Evolutionary conservation across 1,140 invertebrate genomes (phyloP).

Genomic region (Conus betulinus): DNA sequence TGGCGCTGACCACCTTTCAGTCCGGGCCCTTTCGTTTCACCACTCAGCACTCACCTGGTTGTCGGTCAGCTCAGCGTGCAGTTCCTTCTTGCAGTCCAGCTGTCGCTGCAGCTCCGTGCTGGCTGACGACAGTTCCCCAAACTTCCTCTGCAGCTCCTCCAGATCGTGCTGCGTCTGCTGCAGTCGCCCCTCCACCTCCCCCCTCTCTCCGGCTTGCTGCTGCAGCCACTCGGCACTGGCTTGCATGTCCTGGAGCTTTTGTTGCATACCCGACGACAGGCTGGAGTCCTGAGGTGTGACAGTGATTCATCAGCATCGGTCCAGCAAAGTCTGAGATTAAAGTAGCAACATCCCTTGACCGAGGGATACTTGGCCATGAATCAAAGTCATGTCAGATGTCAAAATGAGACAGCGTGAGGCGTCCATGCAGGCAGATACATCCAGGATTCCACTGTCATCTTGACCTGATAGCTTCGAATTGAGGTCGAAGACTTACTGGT

Average conservation of each 20-base stretch:
- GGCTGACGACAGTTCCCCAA: conserved; percentile 24
- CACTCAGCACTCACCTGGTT: conserved; percentile 14
- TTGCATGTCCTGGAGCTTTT: conserved; percentile 3
- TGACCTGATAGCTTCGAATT: too few species aligned
- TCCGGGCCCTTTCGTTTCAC: not conserved
- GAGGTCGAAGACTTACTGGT: too few species aligned
- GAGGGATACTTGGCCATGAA: too few species aligned
- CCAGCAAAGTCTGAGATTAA: not conserved
- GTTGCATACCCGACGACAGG: conserved; percentile 3
- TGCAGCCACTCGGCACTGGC: conserved; percentile 14
- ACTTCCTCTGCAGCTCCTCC: conserved; percentile 29
- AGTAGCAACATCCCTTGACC: too few species aligned
- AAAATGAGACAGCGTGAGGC: too few species aligned
- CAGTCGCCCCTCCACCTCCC: conserved; percentile 19
- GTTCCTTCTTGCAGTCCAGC: conserved; percentile 32
- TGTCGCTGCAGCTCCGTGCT: conserved; percentile 31
- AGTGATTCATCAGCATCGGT: not conserved
- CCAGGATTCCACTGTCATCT: too few species aligned
- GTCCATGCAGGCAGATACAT: too few species aligned
- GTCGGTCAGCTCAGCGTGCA: conserved; percentile 31
- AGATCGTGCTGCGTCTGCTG: conserved; percentile 24
- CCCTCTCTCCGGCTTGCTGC: conserved; percentile 17
- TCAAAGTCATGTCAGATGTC: too few species aligned
- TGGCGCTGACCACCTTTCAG: too few species aligned
- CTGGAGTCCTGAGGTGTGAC: conserved; percentile 4